Evolutionary conservation across 2,797 vertebrate genomes (phyloP).

Genomic region (Myiothlypis chrysogaster): DNA sequence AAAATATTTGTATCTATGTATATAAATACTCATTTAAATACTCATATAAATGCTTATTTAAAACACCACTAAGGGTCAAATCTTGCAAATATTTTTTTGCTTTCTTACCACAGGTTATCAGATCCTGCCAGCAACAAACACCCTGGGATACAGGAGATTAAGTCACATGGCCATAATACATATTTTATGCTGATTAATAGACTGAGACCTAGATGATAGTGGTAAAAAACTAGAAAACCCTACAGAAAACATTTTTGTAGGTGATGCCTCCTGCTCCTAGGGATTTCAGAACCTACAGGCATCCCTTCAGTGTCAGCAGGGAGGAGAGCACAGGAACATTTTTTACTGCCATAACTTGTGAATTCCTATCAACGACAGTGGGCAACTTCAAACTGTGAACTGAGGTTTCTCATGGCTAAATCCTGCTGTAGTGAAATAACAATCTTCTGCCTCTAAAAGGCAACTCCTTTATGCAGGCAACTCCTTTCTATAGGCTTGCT

Average conservation of each 20-base stretch:
- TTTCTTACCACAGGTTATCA: neutral
- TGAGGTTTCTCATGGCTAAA: neutral
- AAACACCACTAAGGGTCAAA: neutral
- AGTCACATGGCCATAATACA: neutral
- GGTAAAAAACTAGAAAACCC: neutral
- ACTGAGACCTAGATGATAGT: neutral
- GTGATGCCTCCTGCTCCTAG: neutral
- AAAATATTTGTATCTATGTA: neutral
- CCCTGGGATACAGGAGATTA: neutral
- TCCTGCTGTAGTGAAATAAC: neutral
- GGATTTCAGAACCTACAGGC: neutral
- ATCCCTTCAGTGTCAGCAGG: neutral
- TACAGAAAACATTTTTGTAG: neutral
- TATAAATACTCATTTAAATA: neutral
- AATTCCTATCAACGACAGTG: neutral
- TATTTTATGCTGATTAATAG: neutral
- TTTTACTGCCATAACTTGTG: rapidly evolving
- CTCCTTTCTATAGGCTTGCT: neutral
- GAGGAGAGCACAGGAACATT: neutral
- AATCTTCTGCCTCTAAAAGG: neutral
- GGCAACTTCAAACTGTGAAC: neutral
- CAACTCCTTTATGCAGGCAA: neutral
- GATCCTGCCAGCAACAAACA: neutral
- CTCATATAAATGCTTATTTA: neutral
- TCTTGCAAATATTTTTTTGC: neutral